Conservation (phyloP, 2,888 invertebrate genomes). For the Pomacea canaliculata region DNA sequence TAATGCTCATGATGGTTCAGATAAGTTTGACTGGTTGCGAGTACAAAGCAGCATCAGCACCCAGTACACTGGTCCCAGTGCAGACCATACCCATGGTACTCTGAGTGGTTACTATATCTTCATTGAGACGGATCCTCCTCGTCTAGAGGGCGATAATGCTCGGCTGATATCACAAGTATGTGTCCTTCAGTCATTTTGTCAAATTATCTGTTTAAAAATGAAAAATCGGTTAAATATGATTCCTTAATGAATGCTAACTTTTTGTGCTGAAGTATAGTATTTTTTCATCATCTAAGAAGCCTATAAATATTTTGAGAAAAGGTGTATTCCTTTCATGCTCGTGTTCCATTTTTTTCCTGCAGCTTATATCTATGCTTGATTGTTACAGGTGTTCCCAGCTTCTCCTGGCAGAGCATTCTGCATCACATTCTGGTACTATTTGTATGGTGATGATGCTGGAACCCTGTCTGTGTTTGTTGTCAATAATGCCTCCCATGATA, state of each 20-base stretch:
- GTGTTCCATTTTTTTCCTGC: too few species aligned
- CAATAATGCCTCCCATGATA: conserved; percentile 42
- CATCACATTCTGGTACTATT: conserved; percentile 64
- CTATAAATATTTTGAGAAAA: too few species aligned
- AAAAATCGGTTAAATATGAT: too few species aligned
- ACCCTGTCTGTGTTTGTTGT: conserved; percentile 45
- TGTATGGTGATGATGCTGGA: conserved; percentile 57
- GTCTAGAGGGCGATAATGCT: conserved; percentile 45
- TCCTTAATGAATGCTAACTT: too few species aligned
- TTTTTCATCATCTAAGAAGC: too few species aligned
- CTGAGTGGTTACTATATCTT: conserved; percentile 58
- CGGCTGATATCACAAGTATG: conserved; percentile 31
- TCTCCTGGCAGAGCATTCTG: conserved; percentile 47
- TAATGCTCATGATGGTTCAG: conserved; percentile 47
- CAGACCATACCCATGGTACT: conserved; percentile 48
- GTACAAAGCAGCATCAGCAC: conserved; percentile 46
- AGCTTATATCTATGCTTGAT: background rate
- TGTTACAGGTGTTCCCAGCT: conserved; percentile 35
- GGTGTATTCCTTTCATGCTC: too few species aligned
- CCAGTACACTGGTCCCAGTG: conserved; percentile 56
- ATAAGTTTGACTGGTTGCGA: conserved; percentile 65
- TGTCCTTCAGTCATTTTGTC: too few species aligned
- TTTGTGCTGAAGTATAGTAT: too few species aligned
- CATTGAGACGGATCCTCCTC: conserved; percentile 50
- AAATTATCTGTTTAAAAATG: too few species aligned